Evolutionary conservation across 2,888 invertebrate genomes (phyloP), one percentile per base, ranked within the genome.

Genomic region (Lottia scabra): DNA sequence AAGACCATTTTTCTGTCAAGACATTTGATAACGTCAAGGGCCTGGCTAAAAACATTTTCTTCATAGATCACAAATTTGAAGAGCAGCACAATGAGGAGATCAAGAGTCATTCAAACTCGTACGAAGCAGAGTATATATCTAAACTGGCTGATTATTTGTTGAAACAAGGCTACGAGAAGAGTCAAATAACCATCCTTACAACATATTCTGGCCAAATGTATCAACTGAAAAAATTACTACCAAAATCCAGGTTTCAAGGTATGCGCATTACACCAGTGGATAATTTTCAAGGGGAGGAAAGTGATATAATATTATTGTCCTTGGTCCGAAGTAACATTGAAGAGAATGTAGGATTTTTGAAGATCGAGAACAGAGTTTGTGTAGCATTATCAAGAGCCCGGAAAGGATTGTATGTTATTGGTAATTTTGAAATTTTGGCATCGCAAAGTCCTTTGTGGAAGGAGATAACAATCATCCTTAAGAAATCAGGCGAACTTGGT

Each of bases 401-500:
- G 63, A 80, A 78, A 19, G 88, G 87, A 12, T 65, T 83, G 19
- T 83, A 72, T 72, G 73, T 77, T 2, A 75, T 84, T 67, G 83
- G 83, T 16, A 84, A 84, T 69, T 78, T 81, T 68, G 65, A 72
- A n/a, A 63, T 81, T n/a, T 71, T 84, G 95, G 75, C 73, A 5
- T 72, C 72, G 4, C 75, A 76, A 16, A 79, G 80, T 68, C 63
- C 79, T 43, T 77, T 83, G 12, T 88, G 87, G 87, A 45, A 65
- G 8, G 74, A 75, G n/a, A 83, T 85, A 68, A 2, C 69, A 23
- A 43, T 30, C 38, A 69, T 62, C 73, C 69, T 10, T 90, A 91
- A 0, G 92, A 93, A 87, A 93, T 93, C 1, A 45, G 65, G 71
- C 63, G 70, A 46, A 12, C 63, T 76, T 45, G 80, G 76, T 10